A percentile compares a stretch with the other conserved stretches of the same genome.
These are phyloP conservation scores for Oncopodura yosiiana DNA, from an alignment of 1,140 invertebrate genomes.

Conservation along the genomic window DNA sequence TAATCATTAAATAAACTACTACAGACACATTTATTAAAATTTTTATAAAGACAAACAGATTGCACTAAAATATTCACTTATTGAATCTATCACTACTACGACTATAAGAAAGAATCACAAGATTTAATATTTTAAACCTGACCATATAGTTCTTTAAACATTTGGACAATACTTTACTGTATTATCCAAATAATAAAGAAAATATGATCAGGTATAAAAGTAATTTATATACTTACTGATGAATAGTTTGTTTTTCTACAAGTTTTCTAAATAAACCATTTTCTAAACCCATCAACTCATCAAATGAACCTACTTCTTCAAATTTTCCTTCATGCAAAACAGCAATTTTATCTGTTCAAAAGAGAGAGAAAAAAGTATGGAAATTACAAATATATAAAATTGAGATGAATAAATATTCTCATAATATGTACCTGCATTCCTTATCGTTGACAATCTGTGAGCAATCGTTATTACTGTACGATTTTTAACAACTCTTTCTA, in stretches of 20 bases:
- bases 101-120: no score
- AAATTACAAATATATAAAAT: no score
- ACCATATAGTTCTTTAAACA: no score
- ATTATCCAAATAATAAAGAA: not conserved
- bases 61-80: no score
- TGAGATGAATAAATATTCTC: no score
- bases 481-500: slow-evolving; percentile 42
- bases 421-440: slow-evolving; percentile 41
- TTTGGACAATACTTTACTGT: no score
- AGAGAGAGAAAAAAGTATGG: not conserved
- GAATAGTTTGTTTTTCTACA: slow-evolving; percentile 43
- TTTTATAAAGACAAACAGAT: no score
- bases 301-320: slow-evolving; percentile 45
- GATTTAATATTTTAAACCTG: no score
- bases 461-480: slow-evolving; percentile 46
- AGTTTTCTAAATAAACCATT: slow-evolving; percentile 42
- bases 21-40: no score
- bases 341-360: slow-evolving; percentile 46
- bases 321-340: slow-evolving; percentile 46
- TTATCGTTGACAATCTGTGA: slow-evolving; percentile 51
- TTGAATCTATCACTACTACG: no score
- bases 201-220: not conserved
- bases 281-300: slow-evolving; percentile 41
- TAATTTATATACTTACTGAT: slow-evolving; percentile 16
- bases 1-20: no score